Percentiles rank a stretch among this genome's conserved stretches.
These are phyloP conservation scores for Pongo abelii DNA, from an alignment of 2,113 vertebrate genomes.

Conservation along the genomic window DNA sequence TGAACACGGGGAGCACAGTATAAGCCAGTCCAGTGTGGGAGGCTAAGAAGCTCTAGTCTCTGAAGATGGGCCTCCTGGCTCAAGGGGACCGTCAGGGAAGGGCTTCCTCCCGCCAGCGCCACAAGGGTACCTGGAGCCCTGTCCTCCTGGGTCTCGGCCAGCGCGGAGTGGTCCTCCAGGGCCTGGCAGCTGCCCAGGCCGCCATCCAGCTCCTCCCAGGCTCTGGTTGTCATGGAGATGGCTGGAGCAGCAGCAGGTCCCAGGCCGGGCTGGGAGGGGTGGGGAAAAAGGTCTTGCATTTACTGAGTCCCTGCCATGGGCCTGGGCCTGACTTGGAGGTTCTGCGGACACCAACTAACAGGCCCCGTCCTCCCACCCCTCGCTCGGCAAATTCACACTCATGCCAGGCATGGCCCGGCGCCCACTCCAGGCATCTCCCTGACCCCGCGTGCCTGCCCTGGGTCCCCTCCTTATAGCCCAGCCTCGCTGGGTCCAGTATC, in stretches of 20 bases:
- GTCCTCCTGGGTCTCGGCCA: neutral
- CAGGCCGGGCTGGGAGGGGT: neutral
- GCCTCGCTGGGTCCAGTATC: too few species aligned
- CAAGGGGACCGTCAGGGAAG: accelerated
- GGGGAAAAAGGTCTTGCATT: neutral
- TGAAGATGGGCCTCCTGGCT: neutral
- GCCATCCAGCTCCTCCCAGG: neutral
- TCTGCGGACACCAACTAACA: neutral
- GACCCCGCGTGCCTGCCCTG: neutral
- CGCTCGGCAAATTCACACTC: neutral
- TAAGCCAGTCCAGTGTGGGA: neutral
- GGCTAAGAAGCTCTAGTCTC: neutral
- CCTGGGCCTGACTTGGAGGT: neutral
- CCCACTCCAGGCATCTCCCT: neutral
- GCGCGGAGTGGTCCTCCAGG: neutral
- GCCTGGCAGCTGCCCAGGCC: slow-evolving; percentile 59
- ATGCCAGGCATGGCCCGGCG: accelerated
- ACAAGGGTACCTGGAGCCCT: neutral
- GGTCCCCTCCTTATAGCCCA: neutral
- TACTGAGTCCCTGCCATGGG: neutral
- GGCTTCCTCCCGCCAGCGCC: accelerated
- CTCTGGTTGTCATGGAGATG: slow-evolving; percentile 52
- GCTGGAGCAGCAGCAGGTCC: neutral
- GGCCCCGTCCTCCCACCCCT: neutral
- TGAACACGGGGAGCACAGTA: neutral